phyloP scores from a whole-genome alignment of 2,113 vertebrate genomes.

The Eubucco bourcierii region DNA sequence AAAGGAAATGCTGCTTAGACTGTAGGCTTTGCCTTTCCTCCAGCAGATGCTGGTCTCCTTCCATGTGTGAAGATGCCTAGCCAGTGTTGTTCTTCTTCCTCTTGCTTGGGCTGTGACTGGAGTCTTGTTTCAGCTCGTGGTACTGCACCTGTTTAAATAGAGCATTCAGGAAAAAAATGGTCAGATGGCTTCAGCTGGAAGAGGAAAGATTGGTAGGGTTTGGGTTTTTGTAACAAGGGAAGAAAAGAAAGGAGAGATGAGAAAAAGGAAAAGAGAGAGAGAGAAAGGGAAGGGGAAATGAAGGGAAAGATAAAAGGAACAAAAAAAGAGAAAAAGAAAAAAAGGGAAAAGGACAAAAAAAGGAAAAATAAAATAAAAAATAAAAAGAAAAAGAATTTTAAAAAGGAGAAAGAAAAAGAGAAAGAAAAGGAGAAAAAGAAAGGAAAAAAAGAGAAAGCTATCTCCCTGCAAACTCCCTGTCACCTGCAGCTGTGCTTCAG shows the following conservation, averaged over 20 bases:
- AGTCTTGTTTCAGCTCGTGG: constrained; percentile 94
- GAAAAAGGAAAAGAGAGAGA: not conserved
- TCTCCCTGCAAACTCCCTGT: constrained; percentile 57
- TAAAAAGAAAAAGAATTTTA: too few relatives aligned
- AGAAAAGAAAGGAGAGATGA: not conserved
- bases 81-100: constrained; percentile 96
- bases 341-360: not conserved
- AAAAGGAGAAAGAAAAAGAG: too few relatives aligned
- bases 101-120: constrained; percentile 93
- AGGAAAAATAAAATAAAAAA: not conserved
- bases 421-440: not conserved
- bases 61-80: constrained; percentile 78
- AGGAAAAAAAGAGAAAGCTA: not conserved
- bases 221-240: not conserved
- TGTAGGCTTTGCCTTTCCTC: constrained; percentile 49
- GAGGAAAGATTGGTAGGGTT: constrained; percentile 23
- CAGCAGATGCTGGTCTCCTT: constrained; percentile 74
- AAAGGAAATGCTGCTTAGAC: constrained; percentile 69
- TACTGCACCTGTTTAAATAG: constrained; percentile 99
- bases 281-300: not conserved
- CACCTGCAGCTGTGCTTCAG: constrained; percentile 71
- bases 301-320: too few relatives aligned
- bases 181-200: constrained; percentile 73
- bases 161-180: constrained; percentile 72
- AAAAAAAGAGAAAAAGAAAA: too few relatives aligned